Evolutionary conservation across 2,888 invertebrate species (phyloP).

Genomic region (Chrysolina americana): DNA sequence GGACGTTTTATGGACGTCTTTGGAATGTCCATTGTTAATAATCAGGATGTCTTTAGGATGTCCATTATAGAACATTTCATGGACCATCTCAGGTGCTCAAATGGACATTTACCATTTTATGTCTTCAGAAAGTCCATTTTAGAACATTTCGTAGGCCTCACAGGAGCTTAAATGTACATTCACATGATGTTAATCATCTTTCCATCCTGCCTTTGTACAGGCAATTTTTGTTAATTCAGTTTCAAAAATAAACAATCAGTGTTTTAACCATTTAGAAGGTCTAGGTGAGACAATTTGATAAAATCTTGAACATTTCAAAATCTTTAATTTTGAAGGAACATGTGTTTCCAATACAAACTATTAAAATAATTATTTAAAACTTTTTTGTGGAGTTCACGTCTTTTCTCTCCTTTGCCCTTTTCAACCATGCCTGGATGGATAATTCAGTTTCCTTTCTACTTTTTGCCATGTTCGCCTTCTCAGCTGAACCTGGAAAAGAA

Average conservation of each 20-base stretch:
- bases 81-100: conserved; percentile 19
- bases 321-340: too few species aligned
- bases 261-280: too few species aligned
- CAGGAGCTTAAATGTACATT: too few species aligned
- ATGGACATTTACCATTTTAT: conserved; percentile 18
- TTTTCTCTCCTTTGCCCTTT: conserved; percentile 16
- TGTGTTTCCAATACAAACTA: too few species aligned
- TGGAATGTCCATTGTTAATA: conserved; percentile 25
- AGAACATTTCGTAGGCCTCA: too few species aligned
- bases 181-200: too few species aligned
- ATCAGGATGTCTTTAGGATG: conserved; percentile 29
- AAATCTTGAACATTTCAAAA: too few species aligned
- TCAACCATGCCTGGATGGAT: conserved; percentile 18
- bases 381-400: conserved; percentile 1
- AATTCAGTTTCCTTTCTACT: conserved; percentile 9
- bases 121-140: too few species aligned
- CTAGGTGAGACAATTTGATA: too few species aligned
- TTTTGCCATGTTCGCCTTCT: conserved; percentile 9
- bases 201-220: too few species aligned
- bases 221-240: too few species aligned
- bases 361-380: background rate
- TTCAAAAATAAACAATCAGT: too few species aligned
- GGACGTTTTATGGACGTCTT: conserved; percentile 31
- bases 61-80: conserved; percentile 16
- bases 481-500: conserved; percentile 17